Percentiles rank a stretch among this genome's conserved stretches.
Evolutionary conservation across 2,797 vertebrate genomes (phyloP).

Genomic region (Xenentodon cancila): DNA sequence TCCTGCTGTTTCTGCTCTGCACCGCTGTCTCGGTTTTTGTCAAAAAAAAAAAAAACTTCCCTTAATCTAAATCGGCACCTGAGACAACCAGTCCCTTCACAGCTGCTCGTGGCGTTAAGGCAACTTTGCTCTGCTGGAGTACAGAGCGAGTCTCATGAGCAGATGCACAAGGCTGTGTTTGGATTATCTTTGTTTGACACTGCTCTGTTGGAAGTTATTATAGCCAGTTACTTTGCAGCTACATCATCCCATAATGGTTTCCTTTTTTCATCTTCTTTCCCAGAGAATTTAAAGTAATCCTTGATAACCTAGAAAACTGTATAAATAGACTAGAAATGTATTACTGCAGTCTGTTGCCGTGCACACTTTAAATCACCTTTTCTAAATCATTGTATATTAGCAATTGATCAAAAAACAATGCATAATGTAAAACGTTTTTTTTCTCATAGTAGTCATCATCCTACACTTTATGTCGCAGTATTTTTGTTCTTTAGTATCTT

Average conservation of each 20-base stretch:
- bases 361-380: background rate
- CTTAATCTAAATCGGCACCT: conserved; percentile 46
- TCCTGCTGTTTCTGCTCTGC: conserved; percentile 45
- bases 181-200: conserved; percentile 55
- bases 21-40: conserved; percentile 50
- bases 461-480: too few relatives aligned
- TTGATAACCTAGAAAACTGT: background rate
- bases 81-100: conserved; percentile 30
- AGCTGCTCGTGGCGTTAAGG: conserved; percentile 50
- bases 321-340: background rate
- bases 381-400: background rate
- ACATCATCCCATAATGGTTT: conserved; percentile 9
- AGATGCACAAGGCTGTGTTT: conserved; percentile 44
- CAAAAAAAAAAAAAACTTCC: conserved; percentile 23
- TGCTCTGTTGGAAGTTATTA: conserved; percentile 38
- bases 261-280: background rate
- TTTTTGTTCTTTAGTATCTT: too few relatives aligned
- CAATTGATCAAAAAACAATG: background rate
- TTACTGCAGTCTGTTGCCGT: background rate
- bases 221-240: conserved; percentile 27
- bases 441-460: too few relatives aligned
- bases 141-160: conserved; percentile 34
- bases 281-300: background rate
- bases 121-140: conserved; percentile 40
- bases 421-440: background rate